Evolutionary conservation across 2,797 vertebrate species (phyloP).

Genomic region (Lindbergichthys nudifrons): DNA sequence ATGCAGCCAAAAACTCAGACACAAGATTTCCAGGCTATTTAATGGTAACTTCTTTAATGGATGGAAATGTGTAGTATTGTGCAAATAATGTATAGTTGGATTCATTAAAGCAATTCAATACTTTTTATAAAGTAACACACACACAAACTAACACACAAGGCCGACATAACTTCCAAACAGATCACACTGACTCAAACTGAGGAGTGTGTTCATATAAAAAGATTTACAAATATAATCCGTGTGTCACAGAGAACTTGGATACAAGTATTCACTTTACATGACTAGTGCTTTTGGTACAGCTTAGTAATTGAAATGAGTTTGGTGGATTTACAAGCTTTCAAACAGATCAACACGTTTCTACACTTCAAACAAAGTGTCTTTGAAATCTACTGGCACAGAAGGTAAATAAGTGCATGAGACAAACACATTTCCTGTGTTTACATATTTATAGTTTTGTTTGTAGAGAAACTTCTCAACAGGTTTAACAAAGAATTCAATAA

Average conservation of each 20-base stretch:
- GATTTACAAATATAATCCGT: constrained; percentile 33
- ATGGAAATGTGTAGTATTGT: constrained; percentile 25
- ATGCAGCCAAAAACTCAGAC: neutral
- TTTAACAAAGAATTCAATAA: neutral
- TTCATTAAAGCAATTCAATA: neutral
- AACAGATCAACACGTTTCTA: constrained; percentile 14
- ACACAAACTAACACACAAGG: neutral
- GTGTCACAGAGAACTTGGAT: constrained; percentile 24
- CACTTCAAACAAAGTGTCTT: neutral
- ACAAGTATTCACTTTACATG: constrained; percentile 2
- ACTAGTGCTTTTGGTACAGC: constrained; percentile 13
- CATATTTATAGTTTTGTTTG: neutral
- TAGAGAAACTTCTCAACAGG: neutral
- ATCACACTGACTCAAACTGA: neutral
- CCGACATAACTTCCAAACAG: neutral
- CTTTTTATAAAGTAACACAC: constrained; percentile 1
- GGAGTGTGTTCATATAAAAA: constrained; percentile 37
- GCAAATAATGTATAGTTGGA: constrained; percentile 9
- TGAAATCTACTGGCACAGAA: constrained; percentile 19
- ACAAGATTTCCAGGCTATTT: constrained; percentile 3
- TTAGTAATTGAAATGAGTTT: constrained; percentile 14
- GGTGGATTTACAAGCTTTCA: constrained; percentile 3
- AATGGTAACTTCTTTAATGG: constrained; percentile 3
- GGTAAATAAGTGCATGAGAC: neutral
- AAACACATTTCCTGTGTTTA: neutral